These are phyloP conservation scores for Pammene aurita DNA, from an alignment of 2,888 invertebrate genomes.

Conservation along the genomic window DNA sequence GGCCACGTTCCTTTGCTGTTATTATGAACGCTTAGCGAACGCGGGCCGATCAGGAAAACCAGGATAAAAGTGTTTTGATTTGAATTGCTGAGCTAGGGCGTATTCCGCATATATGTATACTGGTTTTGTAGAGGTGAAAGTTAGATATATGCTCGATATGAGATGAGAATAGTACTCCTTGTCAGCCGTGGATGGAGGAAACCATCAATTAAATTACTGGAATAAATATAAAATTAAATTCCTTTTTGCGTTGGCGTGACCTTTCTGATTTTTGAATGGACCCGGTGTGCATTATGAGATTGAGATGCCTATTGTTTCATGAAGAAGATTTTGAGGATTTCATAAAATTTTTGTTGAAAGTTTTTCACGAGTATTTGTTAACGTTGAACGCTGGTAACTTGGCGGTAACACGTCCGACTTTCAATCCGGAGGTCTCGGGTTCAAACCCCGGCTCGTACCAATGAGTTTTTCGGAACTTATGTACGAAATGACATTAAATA, in stretches of 20 bases:
- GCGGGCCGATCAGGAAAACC: neutral
- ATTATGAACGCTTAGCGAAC: neutral
- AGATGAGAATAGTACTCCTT: conserved; percentile 33
- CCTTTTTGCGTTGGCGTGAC: conserved; percentile 45
- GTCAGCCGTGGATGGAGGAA: conserved; percentile 53
- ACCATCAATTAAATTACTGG: conserved; percentile 68
- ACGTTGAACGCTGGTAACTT: too few species aligned
- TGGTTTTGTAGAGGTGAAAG: neutral
- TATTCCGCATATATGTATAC: too few species aligned
- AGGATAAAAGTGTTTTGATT: neutral
- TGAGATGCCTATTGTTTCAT: conserved; percentile 5
- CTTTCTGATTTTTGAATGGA: conserved; percentile 32
- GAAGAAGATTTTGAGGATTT: neutral
- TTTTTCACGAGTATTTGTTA: neutral
- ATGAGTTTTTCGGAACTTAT: too few species aligned
- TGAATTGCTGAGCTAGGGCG: too few species aligned
- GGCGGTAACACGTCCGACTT: too few species aligned
- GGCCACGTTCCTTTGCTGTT: conserved; percentile 57
- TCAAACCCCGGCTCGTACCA: too few species aligned
- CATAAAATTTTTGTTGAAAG: neutral
- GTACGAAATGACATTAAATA: too few species aligned
- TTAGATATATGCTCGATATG: neutral
- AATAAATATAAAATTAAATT: conserved; percentile 68
- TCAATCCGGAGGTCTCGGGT: too few species aligned
- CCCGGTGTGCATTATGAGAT: conserved; percentile 14